Percentiles rank a stretch among this genome's conserved stretches.
phyloP scores from a whole-genome alignment of 2,888 invertebrate species.

The Ligdia adustata region DNA sequence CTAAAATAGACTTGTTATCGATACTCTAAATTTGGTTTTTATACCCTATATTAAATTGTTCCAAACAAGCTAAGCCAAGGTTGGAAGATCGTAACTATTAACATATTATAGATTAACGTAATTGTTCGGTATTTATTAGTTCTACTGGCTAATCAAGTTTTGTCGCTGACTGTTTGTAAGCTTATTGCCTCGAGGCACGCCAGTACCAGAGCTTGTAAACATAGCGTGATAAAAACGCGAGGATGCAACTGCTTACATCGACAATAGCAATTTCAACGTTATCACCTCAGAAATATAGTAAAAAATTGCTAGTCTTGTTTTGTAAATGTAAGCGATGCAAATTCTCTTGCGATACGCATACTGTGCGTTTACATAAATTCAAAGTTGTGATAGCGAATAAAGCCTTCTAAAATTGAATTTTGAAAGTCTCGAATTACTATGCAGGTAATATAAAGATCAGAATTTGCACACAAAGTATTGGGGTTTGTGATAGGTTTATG shows the following conservation, averaged over 20 bases:
- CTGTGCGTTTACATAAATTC: conserved; percentile 1
- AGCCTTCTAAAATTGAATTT: too few relatives aligned
- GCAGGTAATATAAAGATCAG: too few relatives aligned
- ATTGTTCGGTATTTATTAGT: conserved; percentile 13
- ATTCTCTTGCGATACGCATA: conserved; percentile 7
- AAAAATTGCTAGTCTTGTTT: neutral
- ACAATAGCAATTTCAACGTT: conserved; percentile 5
- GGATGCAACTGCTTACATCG: conserved; percentile 1
- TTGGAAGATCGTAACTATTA: conserved; percentile 9
- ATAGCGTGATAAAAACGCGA: conserved; percentile 18
- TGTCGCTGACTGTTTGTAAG: conserved; percentile 10
- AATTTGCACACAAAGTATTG: too few relatives aligned
- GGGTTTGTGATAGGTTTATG: too few relatives aligned
- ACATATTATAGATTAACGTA: conserved; percentile 8
- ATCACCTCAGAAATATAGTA: neutral
- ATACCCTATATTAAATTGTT: too few relatives aligned
- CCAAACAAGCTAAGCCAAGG: neutral
- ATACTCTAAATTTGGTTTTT: too few relatives aligned
- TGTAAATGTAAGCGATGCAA: conserved; percentile 9
- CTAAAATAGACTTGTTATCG: too few relatives aligned
- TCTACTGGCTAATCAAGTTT: conserved; percentile 8
- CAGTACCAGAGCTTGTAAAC: conserved; percentile 35
- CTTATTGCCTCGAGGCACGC: conserved; percentile 47
- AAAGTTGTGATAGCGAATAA: too few relatives aligned
- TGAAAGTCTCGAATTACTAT: too few relatives aligned